Base-by-base conservation (phyloP, 2,797 vertebrate genomes). In the Otus scops region DNA sequence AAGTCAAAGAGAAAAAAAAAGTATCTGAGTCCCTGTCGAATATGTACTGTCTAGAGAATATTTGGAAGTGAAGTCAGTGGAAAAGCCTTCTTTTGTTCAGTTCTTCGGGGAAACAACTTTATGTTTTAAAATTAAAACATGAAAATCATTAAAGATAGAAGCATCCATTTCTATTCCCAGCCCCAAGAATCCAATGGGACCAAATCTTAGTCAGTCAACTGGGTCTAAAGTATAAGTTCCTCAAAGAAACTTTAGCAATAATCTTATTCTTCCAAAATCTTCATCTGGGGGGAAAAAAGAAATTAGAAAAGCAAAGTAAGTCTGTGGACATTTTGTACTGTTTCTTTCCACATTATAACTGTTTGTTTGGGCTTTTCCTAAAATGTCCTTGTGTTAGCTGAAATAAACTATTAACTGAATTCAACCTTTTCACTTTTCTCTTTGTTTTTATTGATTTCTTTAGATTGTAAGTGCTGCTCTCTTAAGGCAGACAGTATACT, bases 11-110 rank as follows among this genome's bases (percentile, higher is more conserved):
- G 16, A 39, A n/a, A 23, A 10, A 45, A 28, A n/a, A 54, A 22
- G 1, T 16, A 15, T 60, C 11, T 5, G 75, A 48, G 10, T n/a
- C 50, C 16, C 48, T 45, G 38, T 34, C 0, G 0, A 70, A 53
- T 38, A 57, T 8, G 2, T 89, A 64, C 15, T 38, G 18, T 16
- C 18, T 85, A 69, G 41, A 79, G 19, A 73, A 27, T 65, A 76
- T 34, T 30, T 39, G 16, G 19, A 94, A 82, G 34, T 34, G 20
- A 43, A 54, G 11, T 27, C 32, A 61, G 7, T 20, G 21, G 13
- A n/a, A 53, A 86, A 50, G 4, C 1, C 1, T 30, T 30, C 23
- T 81, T 91, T 64, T 45, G 4, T 70, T 70, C 34, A 78, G 1
- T 82, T 56, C 32, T 61, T 73, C 11, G 21, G 32, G 38, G 16